Evolutionary conservation across 2,113 vertebrate species (phyloP), one percentile per base, ranked within the genome.

Genomic region (Eolophus roseicapilla): DNA sequence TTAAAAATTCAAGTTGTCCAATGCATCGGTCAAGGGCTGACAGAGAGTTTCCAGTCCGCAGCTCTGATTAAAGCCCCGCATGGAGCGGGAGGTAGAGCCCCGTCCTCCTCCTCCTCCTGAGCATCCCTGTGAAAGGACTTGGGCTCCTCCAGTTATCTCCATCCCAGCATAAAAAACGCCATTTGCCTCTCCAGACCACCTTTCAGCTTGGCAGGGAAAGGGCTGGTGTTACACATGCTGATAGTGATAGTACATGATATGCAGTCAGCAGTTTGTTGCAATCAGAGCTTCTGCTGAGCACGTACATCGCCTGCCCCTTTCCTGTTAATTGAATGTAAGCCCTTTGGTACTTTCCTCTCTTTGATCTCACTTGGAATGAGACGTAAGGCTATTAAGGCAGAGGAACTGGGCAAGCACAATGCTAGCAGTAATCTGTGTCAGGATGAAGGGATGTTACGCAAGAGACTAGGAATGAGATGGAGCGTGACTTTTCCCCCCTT

Each of bases 311-410:
- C 93, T 89, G 64, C 87, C 96, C 95, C 95, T 96, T 85, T 74
- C 74, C 93, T 82, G 91, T 95, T 97, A 97, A 97, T 97, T 97
- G 97, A 97, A 96, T 94, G 90, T 92, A 96, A 97, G 93, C 93
- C 95, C 95, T 95, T 90, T 81, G 95, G 87, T 94, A 88, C 75
- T 82, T 28, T 53, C 76, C 85, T 86, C 94, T 78, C 91, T 97
- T 97, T 97, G 97, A 97, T 97, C 96, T 97, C 86, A 1, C 92
- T 85, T 63, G 5, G 85, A 92, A 41, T 21, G 53, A 97, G 84
- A 91, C 28, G 20, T 80, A 86, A 97, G 95, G 95, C 96, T 96
- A 91, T 97, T 96, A 97, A 96, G 92, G 95, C 91, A 96, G 95
- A 91, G 88, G 90, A 91, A 89, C 57, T 35, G 86, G 92, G 85